Evolutionary conservation across 2,797 vertebrate genomes (phyloP).

Genomic region (Chloroceryle inda): DNA sequence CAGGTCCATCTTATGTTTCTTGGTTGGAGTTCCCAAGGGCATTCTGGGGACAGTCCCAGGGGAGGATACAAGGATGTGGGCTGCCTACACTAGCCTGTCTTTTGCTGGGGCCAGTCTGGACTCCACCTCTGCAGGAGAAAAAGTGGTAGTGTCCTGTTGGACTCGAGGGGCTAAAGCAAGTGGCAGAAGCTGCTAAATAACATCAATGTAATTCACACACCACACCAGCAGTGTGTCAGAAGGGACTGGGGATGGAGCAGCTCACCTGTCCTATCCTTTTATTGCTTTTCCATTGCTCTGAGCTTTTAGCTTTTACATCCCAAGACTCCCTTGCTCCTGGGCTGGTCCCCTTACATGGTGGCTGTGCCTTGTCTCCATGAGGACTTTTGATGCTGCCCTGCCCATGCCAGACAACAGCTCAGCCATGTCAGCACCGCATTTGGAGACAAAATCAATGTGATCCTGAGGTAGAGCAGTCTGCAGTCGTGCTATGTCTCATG

Average conservation of each 20-base stretch:
- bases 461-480: not conserved
- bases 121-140: not conserved
- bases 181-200: not conserved
- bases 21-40: rapidly evolving
- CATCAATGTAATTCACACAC: rapidly evolving
- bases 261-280: not conserved
- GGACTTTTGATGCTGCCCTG: not conserved
- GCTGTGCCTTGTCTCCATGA: not conserved
- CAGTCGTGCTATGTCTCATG: not conserved
- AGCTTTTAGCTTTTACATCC: not conserved
- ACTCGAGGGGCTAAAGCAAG: no score
- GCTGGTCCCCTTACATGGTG: rapidly evolving
- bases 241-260: not conserved
- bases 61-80: not conserved
- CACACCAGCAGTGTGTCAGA: not conserved
- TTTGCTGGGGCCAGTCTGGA: not conserved
- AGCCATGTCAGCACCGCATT: rapidly evolving
- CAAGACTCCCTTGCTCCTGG: not conserved
- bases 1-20: not conserved
- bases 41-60: not conserved
- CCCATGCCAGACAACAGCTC: rapidly evolving
- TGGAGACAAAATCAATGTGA: rapidly evolving
- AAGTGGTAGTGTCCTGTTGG: not conserved
- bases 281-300: not conserved
- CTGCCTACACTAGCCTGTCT: not conserved